phyloP scores from a whole-genome alignment of 2,888 invertebrate genomes.

The Sericinus montela region DNA sequence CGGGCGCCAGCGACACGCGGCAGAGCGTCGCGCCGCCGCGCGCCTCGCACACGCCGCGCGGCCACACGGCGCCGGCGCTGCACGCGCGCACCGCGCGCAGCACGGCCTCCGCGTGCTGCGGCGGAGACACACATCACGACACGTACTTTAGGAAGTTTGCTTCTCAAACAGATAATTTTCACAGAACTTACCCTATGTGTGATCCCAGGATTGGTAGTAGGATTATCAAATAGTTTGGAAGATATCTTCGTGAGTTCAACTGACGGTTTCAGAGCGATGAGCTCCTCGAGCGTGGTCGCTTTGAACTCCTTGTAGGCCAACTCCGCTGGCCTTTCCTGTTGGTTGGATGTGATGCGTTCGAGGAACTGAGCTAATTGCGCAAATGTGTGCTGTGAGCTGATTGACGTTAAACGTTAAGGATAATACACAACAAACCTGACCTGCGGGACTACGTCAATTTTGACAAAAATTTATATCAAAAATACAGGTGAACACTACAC shows the following conservation, averaged over 20 bases:
- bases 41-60: constrained; percentile 87
- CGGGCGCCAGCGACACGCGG: constrained; percentile 66
- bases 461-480: too few relatives aligned
- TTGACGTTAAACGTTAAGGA: too few relatives aligned
- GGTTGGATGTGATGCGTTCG: constrained; percentile 82
- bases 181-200: constrained; percentile 57
- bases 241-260: constrained; percentile 49
- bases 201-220: constrained; percentile 58
- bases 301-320: constrained; percentile 44
- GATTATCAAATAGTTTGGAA: constrained; percentile 55
- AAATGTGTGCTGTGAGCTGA: constrained; percentile 89
- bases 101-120: constrained; percentile 55
- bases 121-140: too few relatives aligned
- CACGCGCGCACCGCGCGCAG: constrained; percentile 52
- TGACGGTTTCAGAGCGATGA: constrained; percentile 53
- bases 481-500: too few relatives aligned
- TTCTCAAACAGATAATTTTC: too few relatives aligned
- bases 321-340: constrained; percentile 51
- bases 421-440: too few relatives aligned
- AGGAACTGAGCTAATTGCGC: constrained; percentile 86
- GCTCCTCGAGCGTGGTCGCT: constrained; percentile 55
- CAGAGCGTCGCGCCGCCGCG: constrained; percentile 82
- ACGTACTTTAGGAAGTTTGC: too few relatives aligned
- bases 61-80: constrained; percentile 89
- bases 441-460: too few relatives aligned